Evolutionary conservation across 2,888 invertebrate species (phyloP).

Genomic region (Pachydiplax longipennis): DNA sequence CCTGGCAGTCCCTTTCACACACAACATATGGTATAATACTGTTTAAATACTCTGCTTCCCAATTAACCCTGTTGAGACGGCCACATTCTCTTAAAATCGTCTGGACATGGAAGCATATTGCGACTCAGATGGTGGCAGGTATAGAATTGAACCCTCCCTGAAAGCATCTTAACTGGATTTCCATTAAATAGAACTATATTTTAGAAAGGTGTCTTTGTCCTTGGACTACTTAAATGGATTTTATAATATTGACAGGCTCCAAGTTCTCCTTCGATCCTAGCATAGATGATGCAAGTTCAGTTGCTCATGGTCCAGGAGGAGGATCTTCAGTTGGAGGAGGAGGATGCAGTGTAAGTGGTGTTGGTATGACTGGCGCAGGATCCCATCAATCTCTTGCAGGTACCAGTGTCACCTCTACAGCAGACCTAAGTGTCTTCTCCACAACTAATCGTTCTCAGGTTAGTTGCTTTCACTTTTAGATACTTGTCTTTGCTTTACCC

Average conservation of each 20-base stretch:
- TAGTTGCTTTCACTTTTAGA: neutral
- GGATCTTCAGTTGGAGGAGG: slow-evolving; percentile 35
- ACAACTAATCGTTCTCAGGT: slow-evolving; percentile 33
- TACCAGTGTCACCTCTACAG: slow-evolving; percentile 84
- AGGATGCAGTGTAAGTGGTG: slow-evolving; percentile 27
- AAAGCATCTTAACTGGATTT: too few relatives aligned
- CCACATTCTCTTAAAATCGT: too few relatives aligned
- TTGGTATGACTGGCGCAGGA: slow-evolving; percentile 63
- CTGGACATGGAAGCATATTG: too few relatives aligned
- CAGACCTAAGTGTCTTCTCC: slow-evolving; percentile 78
- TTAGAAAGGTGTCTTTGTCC: too few relatives aligned
- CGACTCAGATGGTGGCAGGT: too few relatives aligned
- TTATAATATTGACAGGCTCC: slow-evolving; percentile 62
- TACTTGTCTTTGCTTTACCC: neutral
- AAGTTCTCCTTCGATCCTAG: slow-evolving; percentile 71
- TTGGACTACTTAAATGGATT: neutral
- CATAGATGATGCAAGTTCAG: slow-evolving; percentile 54
- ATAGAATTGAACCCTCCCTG: too few relatives aligned
- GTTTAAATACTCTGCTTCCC: too few relatives aligned
- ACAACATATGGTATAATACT: too few relatives aligned
- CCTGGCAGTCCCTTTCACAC: too few relatives aligned
- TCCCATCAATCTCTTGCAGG: slow-evolving; percentile 82
- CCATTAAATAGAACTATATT: too few relatives aligned
- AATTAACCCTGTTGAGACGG: too few relatives aligned
- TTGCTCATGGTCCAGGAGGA: slow-evolving; percentile 12